Conservation (phyloP, 2,888 invertebrate species). For the Morpho helenor region DNA sequence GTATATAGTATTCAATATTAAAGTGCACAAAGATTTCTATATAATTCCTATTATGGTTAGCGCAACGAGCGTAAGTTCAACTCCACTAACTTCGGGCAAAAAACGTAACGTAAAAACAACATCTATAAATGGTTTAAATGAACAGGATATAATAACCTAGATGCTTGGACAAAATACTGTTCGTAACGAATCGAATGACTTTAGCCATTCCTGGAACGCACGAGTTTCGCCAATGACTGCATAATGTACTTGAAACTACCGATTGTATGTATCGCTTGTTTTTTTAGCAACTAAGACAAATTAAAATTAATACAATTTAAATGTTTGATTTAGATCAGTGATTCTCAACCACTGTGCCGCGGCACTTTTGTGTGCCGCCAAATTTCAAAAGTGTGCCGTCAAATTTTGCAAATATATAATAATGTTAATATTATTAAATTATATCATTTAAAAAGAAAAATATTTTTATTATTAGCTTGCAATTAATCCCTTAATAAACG, state of each 20-base stretch:
- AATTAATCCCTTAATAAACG: no score
- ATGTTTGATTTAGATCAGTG: background rate
- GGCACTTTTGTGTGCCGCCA: no score
- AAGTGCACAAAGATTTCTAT: no score
- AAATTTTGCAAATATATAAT: no score
- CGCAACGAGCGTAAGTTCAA: slow-evolving; percentile 8
- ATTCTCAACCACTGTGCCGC: no score
- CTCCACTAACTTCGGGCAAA: slow-evolving; percentile 4
- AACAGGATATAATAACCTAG: slow-evolving; percentile 28
- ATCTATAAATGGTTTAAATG: slow-evolving; percentile 19
- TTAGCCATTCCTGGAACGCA: slow-evolving; percentile 19
- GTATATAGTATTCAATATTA: no score
- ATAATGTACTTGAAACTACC: slow-evolving; percentile 13
- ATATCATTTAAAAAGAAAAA: no score
- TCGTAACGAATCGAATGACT: slow-evolving; percentile 18
- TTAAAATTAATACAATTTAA: slow-evolving; percentile 7
- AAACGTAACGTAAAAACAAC: slow-evolving; percentile 14
- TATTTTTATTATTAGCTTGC: no score
- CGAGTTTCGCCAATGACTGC: slow-evolving; percentile 16
- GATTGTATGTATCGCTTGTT: slow-evolving; percentile 4
- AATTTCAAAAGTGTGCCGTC: no score
- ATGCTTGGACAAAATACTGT: slow-evolving; percentile 20
- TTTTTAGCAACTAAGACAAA: slow-evolving; percentile 5
- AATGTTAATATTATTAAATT: no score
- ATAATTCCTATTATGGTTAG: no score